Percentiles rank a stretch among this genome's conserved stretches.
phyloP scores from a whole-genome alignment of 2,888 invertebrate genomes.

The Ptilodon capucinus region DNA sequence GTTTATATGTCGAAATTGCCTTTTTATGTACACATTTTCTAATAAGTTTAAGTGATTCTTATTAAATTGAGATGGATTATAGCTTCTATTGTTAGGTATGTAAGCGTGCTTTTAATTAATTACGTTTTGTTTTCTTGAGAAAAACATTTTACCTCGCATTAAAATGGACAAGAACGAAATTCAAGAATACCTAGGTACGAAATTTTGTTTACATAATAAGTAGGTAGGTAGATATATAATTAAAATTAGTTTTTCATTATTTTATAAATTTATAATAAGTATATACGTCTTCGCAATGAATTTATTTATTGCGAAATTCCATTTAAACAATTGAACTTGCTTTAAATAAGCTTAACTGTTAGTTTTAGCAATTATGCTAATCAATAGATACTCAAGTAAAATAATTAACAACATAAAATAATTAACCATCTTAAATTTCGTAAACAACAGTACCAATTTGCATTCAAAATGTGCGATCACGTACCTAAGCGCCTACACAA shows the following conservation, averaged over 20 bases:
- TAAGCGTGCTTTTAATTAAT: not conserved
- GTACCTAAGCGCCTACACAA: slow-evolving; percentile 66
- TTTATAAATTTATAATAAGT: no score
- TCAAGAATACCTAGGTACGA: no score
- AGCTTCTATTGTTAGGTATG: not conserved
- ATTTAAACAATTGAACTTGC: not conserved
- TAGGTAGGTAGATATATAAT: no score
- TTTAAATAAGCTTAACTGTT: not conserved
- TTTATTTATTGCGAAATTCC: not conserved
- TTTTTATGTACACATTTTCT: slow-evolving; percentile 11
- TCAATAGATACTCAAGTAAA: not conserved
- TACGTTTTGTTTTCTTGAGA: not conserved
- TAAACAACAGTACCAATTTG: slow-evolving; percentile 72
- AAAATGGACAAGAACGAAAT: no score
- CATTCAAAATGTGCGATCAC: slow-evolving; percentile 75
- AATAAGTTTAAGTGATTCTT: slow-evolving; percentile 16
- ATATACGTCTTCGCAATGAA: not conserved
- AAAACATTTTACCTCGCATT: not conserved
- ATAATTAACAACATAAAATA: slow-evolving; percentile 36
- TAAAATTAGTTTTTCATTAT: no score
- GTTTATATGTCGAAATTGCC: slow-evolving; percentile 14
- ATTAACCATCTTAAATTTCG: slow-evolving; percentile 64
- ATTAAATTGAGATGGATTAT: not conserved
- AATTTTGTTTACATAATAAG: no score
- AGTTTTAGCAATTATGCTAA: not conserved